Conservation (phyloP, 1,140 invertebrate genomes). For the Pachypsylla venusta region DNA sequence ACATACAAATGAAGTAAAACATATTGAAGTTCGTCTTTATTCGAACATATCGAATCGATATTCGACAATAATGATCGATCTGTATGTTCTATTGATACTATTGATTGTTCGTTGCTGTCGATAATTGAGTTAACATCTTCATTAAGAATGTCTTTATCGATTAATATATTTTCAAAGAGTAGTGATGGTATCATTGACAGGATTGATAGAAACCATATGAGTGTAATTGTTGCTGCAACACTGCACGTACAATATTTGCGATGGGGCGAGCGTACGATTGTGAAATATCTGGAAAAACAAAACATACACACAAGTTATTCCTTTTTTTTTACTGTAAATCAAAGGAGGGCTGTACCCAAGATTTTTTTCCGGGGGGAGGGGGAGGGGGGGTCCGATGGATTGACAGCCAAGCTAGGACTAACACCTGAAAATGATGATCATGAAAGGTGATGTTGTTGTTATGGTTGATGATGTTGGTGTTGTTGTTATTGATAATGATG, state of each 20-base stretch:
- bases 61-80: background rate
- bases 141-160: background rate
- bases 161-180: constrained; percentile 26
- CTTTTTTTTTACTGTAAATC: too few species aligned
- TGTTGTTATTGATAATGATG: too few species aligned
- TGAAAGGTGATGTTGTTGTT: too few species aligned
- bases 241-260: constrained; percentile 23
- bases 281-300: constrained; percentile 27
- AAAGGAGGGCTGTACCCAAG: too few species aligned
- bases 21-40: background rate
- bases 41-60: background rate
- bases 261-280: constrained; percentile 34
- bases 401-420: too few species aligned
- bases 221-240: constrained; percentile 28
- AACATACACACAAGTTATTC: too few species aligned
- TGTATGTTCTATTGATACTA: background rate
- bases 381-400: too few species aligned
- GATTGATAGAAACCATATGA: constrained; percentile 39
- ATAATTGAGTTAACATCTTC: background rate
- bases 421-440: too few species aligned
- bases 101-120: background rate
- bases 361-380: too few species aligned
- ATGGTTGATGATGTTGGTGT: too few species aligned
- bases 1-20: constrained; percentile 29
- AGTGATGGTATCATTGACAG: constrained; percentile 34